These are phyloP conservation scores for Tamias sibiricus DNA, from an alignment of 2,113 vertebrate genomes.

Conservation along the genomic window DNA sequence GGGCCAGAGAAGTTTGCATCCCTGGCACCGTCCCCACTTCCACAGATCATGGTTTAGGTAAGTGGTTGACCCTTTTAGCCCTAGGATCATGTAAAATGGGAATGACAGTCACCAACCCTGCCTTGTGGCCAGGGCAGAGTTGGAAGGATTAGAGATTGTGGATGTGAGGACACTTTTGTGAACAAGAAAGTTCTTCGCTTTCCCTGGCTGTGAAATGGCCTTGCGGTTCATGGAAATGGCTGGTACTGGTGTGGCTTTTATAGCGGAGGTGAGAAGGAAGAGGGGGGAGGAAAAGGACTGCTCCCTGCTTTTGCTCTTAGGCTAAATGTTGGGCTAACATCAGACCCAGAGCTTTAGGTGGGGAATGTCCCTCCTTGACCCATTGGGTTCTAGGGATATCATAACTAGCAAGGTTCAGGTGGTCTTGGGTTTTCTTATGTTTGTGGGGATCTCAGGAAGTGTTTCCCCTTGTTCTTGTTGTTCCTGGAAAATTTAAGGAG, in stretches of 20 bases:
- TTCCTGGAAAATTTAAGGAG: background rate
- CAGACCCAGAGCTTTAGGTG: fast-evolving
- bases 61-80: background rate
- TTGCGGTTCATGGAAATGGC: fast-evolving
- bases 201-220: background rate
- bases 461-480: background rate
- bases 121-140: background rate
- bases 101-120: background rate
- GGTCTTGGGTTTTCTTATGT: background rate
- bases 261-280: background rate
- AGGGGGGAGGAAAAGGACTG: background rate
- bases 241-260: background rate
- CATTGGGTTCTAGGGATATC: background rate
- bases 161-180: background rate
- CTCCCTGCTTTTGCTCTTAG: background rate
- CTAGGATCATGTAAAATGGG: background rate
- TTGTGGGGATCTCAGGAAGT: background rate
- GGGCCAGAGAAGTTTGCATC: background rate
- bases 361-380: background rate
- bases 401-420: background rate
- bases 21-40: background rate
- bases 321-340: background rate
- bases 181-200: background rate
- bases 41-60: background rate
- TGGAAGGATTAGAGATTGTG: background rate